Evolutionary conservation across 2,888 invertebrate species (phyloP), one percentile per base, ranked within the genome.

Genomic region (Drosophila falleni): DNA sequence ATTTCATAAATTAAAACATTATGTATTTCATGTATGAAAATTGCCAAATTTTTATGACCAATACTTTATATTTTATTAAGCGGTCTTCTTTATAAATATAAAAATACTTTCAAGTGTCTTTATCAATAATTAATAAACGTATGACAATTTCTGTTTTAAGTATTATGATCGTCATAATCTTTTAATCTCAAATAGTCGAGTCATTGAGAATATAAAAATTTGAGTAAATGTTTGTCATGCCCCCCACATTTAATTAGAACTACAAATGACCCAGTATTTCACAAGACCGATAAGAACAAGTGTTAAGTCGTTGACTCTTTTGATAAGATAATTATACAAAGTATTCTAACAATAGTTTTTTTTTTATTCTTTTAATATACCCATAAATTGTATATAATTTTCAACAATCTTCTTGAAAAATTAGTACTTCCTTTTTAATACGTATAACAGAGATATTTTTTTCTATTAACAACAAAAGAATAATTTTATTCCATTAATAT

Each of bases 271-370:
- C 53, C 39, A 65, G n/a, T 39, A 33, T 39, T 67, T 39, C 16
- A 26, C 10, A 44, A 19, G n/a, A 44, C n/a, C 33, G 78, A 77
- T 77, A 26, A 72, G 73, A 65, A 55, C 1, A 4, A 26, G 29
- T n/a, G 15, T 4, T 5, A 53, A 51, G 51, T 49, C 55, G 29
- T 74, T 71, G 63, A 72, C 74, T 71, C 13, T 33, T 31, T 9
- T 4, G 33, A 63, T 63, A 16, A 49, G 33, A 49, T 37, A 33
- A 44, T 11, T 11, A 29, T 29, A 54, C 13, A 35, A 47, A n/a
- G 6, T 1, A 5, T 37, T 16, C 2, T 15, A 29, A 62, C 44
- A 35, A 5, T 16, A 15, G 16, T 16, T 29, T 16, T n/a, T 16
- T n/a, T 10, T 33, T 15, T 31, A 16, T 26, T 3, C 9, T 15